Conservation (phyloP, 2,888 invertebrate species). For the Drosophila picticornis region DNA sequence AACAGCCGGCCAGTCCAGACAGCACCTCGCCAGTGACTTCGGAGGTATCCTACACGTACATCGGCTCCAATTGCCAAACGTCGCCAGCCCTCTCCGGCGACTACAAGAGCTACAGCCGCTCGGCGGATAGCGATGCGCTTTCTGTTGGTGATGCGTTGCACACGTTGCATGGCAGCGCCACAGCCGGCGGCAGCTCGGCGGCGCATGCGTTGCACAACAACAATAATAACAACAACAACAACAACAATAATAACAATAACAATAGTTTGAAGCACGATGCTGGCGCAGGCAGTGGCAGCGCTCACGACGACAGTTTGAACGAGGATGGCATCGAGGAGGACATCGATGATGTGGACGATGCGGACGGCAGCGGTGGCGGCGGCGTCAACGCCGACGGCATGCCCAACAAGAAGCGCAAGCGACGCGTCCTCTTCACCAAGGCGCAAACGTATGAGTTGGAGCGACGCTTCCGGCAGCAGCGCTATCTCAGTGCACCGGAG, state of each 20-base stretch:
- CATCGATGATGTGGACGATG: constrained; percentile 87
- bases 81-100: constrained; percentile 83
- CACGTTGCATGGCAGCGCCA: constrained; percentile 56
- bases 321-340: constrained; percentile 85
- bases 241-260: constrained; percentile 53
- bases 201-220: constrained; percentile 68
- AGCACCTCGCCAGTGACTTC: constrained; percentile 94
- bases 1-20: constrained; percentile 93
- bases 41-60: constrained; percentile 88
- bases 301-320: constrained; percentile 85
- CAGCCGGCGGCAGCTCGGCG: constrained; percentile 51
- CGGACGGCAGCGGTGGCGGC: constrained; percentile 81
- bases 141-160: constrained; percentile 81
- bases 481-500: constrained; percentile 98
- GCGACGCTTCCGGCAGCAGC: constrained; percentile 96
- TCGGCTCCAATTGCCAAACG: constrained; percentile 84
- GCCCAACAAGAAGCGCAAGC: constrained; percentile 94
- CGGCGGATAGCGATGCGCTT: constrained; percentile 83
- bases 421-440: constrained; percentile 98
- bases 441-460: constrained; percentile 98
- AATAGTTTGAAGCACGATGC: constrained; percentile 61
- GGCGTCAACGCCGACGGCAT: constrained; percentile 85
- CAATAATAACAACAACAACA: constrained; percentile 61
- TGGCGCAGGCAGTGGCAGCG: constrained; percentile 50
- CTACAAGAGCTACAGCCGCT: constrained; percentile 84